Conservation (phyloP, 1,140 invertebrate genomes). For the Zelostemma sp. region DNA sequence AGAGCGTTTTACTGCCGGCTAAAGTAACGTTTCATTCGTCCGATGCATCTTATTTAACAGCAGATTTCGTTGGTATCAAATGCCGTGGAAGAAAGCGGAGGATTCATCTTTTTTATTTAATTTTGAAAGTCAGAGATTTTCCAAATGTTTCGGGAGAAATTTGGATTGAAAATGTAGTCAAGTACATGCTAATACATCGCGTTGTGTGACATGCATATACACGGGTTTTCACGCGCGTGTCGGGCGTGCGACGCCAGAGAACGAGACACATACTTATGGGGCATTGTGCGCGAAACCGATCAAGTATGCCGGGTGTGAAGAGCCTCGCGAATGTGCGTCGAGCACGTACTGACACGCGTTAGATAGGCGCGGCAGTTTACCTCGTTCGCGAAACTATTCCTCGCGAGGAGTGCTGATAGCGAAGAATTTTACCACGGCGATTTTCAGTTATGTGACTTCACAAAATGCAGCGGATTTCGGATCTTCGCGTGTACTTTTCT, state of each 20-base stretch:
- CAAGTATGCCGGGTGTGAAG: slow-evolving; percentile 61
- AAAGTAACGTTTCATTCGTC: too few relatives aligned
- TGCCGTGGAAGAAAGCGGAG: too few relatives aligned
- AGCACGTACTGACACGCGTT: slow-evolving; percentile 51
- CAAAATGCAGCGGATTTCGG: too few relatives aligned
- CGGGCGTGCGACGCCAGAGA: slow-evolving; percentile 37
- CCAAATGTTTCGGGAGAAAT: too few relatives aligned
- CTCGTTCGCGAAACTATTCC: slow-evolving; percentile 54
- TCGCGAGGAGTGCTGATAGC: slow-evolving; percentile 34
- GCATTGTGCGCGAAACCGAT: slow-evolving; percentile 58
- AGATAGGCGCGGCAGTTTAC: slow-evolving; percentile 57
- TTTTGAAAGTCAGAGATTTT: too few relatives aligned
- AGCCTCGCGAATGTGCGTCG: slow-evolving; percentile 54
- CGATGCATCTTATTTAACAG: too few relatives aligned
- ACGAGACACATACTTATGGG: slow-evolving; percentile 39
- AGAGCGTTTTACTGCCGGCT: too few relatives aligned
- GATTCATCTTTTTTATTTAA: too few relatives aligned
- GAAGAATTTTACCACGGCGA: neutral
- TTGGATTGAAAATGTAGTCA: slow-evolving; percentile 28
- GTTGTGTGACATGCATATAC: slow-evolving; percentile 32
- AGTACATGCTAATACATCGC: slow-evolving; percentile 6
- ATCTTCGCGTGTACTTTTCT: too few relatives aligned
- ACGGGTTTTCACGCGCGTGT: slow-evolving; percentile 51
- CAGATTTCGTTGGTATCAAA: too few relatives aligned
- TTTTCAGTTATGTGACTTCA: neutral